These are phyloP conservation scores for Ranitomeya imitator DNA, from an alignment of 2,113 vertebrate genomes.

Conservation along the genomic window DNA sequence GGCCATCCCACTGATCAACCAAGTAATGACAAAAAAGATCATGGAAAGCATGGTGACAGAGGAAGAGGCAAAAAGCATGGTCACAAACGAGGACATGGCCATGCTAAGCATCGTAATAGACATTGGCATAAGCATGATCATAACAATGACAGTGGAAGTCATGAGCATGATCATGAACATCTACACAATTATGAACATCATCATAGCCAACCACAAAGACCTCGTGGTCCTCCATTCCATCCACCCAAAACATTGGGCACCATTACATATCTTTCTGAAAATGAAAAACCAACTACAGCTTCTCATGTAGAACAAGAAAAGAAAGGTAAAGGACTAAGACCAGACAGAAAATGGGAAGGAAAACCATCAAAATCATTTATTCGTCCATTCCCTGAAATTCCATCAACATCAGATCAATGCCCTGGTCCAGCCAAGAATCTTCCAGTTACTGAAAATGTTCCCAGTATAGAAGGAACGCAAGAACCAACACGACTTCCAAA, in stretches of 20 bases:
- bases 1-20: conserved; percentile 13
- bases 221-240: background rate
- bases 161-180: conserved; percentile 35
- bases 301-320: background rate
- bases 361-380: conserved; percentile 23
- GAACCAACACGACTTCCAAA: conserved; percentile 19
- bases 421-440: conserved; percentile 27
- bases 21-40: conserved; percentile 8
- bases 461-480: background rate
- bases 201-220: background rate
- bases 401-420: conserved; percentile 42
- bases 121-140: conserved; percentile 37
- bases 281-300: background rate
- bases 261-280: conserved; percentile 2
- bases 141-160: conserved; percentile 3
- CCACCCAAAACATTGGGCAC: conserved; percentile 2
- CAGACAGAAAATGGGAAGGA: background rate
- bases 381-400: conserved; percentile 25
- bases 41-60: conserved; percentile 25
- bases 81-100: conserved; percentile 18
- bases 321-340: background rate
- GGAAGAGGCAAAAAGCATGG: conserved; percentile 28
- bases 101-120: conserved; percentile 6
- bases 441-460: background rate
- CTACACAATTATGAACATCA: conserved; percentile 33